phyloP scores from a whole-genome alignment of 2,797 vertebrate genomes.

The Diceros bicornis region DNA sequence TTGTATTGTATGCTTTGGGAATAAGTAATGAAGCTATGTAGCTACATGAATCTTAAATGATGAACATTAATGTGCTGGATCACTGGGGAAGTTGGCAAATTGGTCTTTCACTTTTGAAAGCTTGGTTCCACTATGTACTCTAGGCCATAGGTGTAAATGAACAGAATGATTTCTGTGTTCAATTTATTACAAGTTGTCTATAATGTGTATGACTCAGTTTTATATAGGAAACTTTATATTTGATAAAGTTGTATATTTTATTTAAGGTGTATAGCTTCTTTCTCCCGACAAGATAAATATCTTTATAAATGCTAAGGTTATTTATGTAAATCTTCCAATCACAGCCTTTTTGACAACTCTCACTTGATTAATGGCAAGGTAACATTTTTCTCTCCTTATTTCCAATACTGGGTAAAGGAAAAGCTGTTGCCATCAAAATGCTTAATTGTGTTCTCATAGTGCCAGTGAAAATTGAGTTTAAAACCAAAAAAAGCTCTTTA shows the following conservation, averaged over 20 bases:
- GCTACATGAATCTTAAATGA: background rate
- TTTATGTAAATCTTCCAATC: background rate
- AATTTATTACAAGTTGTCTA: background rate
- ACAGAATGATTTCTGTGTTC: background rate
- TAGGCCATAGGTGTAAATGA: background rate
- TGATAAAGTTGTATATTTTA: slow-evolving; percentile 13
- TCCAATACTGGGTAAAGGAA: background rate
- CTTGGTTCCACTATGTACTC: background rate
- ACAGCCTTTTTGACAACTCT: background rate
- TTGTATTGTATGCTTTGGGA: background rate
- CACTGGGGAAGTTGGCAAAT: background rate
- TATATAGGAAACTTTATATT: background rate
- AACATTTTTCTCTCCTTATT: background rate
- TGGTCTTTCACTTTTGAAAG: slow-evolving; percentile 13
- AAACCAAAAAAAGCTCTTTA: slow-evolving; percentile 37
- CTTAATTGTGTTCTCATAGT: background rate
- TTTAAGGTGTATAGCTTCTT: background rate
- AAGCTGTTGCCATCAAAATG: background rate
- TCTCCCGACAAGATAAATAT: background rate
- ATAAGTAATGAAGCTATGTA: background rate
- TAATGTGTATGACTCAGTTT: background rate
- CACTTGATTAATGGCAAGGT: background rate
- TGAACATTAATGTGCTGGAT: background rate
- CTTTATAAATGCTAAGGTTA: background rate
- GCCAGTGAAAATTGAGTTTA: slow-evolving; percentile 35